Conservation (phyloP, 2,888 invertebrate species). For the Chrysodeixis includens region DNA sequence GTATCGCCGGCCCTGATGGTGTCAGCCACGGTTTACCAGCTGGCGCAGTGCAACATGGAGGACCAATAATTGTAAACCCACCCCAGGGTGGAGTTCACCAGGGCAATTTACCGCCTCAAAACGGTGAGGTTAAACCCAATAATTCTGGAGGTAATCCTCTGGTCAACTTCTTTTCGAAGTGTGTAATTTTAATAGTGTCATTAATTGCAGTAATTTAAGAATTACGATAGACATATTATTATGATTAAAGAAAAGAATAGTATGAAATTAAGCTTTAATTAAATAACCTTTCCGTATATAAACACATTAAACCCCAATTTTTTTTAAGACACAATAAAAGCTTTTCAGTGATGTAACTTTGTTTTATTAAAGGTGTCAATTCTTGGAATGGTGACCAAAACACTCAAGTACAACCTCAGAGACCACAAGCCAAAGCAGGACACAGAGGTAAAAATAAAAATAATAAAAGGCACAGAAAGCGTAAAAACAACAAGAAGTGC, state of each 20-base stretch:
- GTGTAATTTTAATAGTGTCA: not conserved
- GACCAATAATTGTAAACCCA: not conserved
- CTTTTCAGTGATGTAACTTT: conserved; percentile 5
- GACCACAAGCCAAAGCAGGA: not conserved
- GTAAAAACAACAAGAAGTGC: not conserved
- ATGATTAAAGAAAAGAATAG: no score
- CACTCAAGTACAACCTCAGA: not conserved
- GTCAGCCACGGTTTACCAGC: not conserved
- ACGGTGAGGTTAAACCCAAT: not conserved
- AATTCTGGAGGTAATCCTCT: conserved; percentile 22
- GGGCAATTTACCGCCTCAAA: not conserved
- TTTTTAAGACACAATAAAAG: conserved; percentile 1
- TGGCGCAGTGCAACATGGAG: not conserved
- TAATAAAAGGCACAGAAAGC: conserved; percentile 7
- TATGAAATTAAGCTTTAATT: not conserved
- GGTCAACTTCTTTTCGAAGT: not conserved
- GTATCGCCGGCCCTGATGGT: conserved; percentile 4
- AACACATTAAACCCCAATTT: no score
- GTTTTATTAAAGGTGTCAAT: conserved; percentile 19
- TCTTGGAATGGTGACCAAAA: conserved; percentile 12
- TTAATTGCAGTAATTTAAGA: not conserved
- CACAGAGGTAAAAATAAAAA: conserved; percentile 10
- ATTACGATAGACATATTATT: no score
- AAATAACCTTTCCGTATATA: not conserved
- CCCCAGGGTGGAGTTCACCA: not conserved